Evolutionary conservation across 1,140 invertebrate genomes (phyloP), one percentile per base, ranked within the genome.

Genomic region (Bombus terrestris): DNA sequence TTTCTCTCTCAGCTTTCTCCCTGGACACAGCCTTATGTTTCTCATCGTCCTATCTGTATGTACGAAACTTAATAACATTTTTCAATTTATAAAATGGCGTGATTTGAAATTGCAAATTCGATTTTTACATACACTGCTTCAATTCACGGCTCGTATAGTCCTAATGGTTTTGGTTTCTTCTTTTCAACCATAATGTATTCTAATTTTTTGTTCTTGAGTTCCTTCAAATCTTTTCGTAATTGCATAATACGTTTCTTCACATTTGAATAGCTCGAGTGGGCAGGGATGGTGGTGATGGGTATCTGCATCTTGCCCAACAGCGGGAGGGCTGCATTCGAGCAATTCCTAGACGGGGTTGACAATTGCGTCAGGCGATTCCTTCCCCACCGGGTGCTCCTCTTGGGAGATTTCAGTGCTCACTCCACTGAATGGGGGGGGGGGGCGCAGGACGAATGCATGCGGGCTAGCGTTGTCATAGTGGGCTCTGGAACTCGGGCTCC

Each of bases 111-210:
- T 64, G 4, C 13, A 35, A 9, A 59, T 59, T 59, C 0, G 0
- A 25, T 9, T 59, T 28, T 28, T 93, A 97, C 97, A 95, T 97
- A 98, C 96, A 98, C 96, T 93, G 96, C 96, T 90, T 98, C 97
- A 85, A 99, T 97, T 89, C 96, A 96, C 0, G 98, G 98, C 94
- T 99, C 98, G 92, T 98, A 97, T 37, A 98, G 93, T 89, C 97
- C 97, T 68, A 99, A 94, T 10, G 97, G 96, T 93, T 98, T 98
- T 0, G 98, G 98, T 92, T 96, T 97, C 81, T 97, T 97, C 85
- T 97, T 96, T 62, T 96, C 95, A 66, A 96, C 94, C 0, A 95
- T 90, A 12, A 97, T 83, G 90, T 95, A 96, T 39, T 96, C 94
- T 68, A 97, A 94, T 82, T 96, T 96, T 87, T 96, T 96, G 25